These are phyloP conservation scores for Pandemis corylana DNA, from an alignment of 2,888 invertebrate genomes.

Conservation along the genomic window DNA sequence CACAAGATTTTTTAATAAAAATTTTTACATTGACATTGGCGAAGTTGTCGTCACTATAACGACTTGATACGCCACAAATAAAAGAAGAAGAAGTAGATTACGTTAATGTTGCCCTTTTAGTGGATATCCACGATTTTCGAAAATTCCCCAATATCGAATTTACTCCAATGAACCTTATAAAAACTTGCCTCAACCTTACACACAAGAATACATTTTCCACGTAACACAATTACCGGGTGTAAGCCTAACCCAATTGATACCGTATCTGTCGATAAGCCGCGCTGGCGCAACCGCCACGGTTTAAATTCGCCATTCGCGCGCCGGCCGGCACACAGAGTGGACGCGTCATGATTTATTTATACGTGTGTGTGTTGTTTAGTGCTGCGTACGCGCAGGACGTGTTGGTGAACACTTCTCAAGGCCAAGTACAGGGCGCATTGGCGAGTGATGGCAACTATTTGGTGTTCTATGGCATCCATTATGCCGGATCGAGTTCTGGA, in stretches of 20 bases:
- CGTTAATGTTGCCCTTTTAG: too few species aligned
- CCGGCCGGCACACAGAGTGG: constrained; percentile 28
- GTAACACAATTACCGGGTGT: neutral
- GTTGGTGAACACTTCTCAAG: constrained; percentile 66
- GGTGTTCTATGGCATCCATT: constrained; percentile 71
- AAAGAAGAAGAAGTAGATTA: too few species aligned
- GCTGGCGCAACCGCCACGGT: neutral
- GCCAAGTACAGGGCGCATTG: constrained; percentile 60
- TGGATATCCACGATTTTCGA: too few species aligned
- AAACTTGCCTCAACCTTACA: too few species aligned
- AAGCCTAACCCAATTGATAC: constrained; percentile 18
- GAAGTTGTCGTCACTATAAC: too few species aligned
- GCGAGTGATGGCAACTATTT: constrained; percentile 60
- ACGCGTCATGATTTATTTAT: constrained; percentile 43
- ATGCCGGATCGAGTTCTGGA: constrained; percentile 52
- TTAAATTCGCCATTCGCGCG: constrained; percentile 29
- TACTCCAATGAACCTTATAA: neutral
- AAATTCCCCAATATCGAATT: too few species aligned
- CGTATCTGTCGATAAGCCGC: constrained; percentile 7
- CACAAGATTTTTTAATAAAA: too few species aligned
- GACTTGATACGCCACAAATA: too few species aligned
- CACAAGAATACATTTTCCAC: neutral
- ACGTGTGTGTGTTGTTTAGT: constrained; percentile 48
- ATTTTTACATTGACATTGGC: too few species aligned
- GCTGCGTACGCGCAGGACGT: constrained; percentile 56